These are phyloP conservation scores for Propithecus deckenii DNA, from an alignment of 2,797 vertebrate species.

Conservation along the genomic window DNA sequence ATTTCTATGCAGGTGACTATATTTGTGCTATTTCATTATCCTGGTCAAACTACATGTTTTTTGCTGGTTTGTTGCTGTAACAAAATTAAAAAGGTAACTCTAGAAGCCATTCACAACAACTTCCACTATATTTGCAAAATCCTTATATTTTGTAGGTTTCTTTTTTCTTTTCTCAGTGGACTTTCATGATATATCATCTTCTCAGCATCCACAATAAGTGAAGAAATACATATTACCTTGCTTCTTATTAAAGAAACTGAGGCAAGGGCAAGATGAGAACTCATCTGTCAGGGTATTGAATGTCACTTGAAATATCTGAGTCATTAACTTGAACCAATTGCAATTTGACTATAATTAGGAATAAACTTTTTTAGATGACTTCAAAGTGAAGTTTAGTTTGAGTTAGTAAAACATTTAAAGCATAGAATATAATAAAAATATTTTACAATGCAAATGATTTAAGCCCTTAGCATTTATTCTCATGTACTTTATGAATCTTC, in stretches of 20 bases:
- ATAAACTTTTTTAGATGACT: not conserved
- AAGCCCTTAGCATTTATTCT: not conserved
- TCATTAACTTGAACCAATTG: not conserved
- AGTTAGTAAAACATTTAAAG: not conserved
- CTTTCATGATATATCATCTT: not conserved
- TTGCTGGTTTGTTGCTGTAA: not conserved
- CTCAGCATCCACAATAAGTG: not conserved
- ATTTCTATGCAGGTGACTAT: not conserved
- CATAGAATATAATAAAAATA: not conserved
- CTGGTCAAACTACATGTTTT: not conserved
- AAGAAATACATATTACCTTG: not conserved
- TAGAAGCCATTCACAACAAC: not conserved
- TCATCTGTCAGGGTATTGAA: not conserved
- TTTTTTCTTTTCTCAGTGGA: not conserved
- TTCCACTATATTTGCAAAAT: not conserved
- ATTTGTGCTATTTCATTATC: not conserved
- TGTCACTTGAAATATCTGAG: not conserved
- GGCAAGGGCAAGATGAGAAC: not conserved
- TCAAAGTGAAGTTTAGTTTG: not conserved
- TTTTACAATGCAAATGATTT: not conserved
- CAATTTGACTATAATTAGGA: not conserved
- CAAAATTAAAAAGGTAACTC: not conserved
- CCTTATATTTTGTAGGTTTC: not conserved
- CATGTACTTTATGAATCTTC: not conserved
- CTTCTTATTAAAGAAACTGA: not conserved